A percentile compares a stretch with the other conserved stretches of the same genome.
These are phyloP conservation scores for Lagorchestes hirsutus DNA, from an alignment of 2,797 vertebrate genomes.

Conservation along the genomic window DNA sequence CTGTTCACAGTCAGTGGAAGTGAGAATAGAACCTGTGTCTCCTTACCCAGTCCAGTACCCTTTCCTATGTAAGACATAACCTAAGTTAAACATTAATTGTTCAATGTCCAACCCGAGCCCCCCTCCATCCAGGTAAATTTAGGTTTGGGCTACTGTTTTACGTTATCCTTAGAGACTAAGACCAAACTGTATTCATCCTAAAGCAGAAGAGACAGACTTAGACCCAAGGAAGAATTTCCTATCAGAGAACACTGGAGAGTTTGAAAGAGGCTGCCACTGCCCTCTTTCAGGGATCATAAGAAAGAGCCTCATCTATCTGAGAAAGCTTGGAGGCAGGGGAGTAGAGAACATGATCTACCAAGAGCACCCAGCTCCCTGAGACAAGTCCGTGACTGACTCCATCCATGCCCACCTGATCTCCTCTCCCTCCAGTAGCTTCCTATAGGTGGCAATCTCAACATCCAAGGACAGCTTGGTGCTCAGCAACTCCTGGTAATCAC, in stretches of 20 bases:
- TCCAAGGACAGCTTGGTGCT: slow-evolving; percentile 90
- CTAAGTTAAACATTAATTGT: neutral
- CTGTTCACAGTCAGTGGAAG: neutral
- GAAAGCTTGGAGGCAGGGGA: neutral
- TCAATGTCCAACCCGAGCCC: neutral
- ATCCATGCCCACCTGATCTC: slow-evolving; percentile 81
- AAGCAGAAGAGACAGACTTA: neutral
- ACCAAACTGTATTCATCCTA: neutral
- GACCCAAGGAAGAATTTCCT: neutral
- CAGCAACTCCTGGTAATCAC: slow-evolving; percentile 89
- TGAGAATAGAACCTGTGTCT: neutral
- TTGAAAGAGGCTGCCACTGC: neutral
- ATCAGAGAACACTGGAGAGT: neutral
- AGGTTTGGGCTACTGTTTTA: neutral
- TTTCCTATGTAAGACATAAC: neutral
- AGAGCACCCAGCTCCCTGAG: neutral
- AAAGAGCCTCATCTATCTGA: neutral
- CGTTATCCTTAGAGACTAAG: neutral
- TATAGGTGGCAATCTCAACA: slow-evolving; percentile 92
- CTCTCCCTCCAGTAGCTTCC: slow-evolving; percentile 90
- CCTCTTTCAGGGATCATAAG: neutral
- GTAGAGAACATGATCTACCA: slow-evolving; percentile 3
- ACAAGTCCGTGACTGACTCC: neutral
- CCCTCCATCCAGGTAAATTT: neutral
- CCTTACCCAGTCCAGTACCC: neutral